phyloP scores from a whole-genome alignment of 1,140 invertebrate genomes.

The Odontomachus brunneus region DNA sequence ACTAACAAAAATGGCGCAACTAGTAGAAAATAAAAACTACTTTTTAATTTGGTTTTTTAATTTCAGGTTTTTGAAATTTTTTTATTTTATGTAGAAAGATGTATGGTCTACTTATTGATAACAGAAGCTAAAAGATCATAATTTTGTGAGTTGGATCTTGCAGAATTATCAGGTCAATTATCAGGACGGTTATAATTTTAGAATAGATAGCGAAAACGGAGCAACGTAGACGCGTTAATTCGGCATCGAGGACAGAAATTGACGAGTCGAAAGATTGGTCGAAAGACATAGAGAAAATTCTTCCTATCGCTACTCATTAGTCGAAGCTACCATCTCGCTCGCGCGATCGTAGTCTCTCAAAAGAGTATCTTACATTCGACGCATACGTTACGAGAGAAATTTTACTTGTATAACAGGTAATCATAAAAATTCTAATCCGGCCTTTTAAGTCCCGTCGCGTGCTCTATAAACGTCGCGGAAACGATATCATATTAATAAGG shows the following conservation, averaged over 20 bases:
- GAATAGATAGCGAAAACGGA: slow-evolving; percentile 64
- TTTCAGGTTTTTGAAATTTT: too few species aligned
- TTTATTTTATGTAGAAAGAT: too few species aligned
- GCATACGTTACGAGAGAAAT: slow-evolving; percentile 22
- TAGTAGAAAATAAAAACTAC: too few species aligned
- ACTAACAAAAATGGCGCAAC: too few species aligned
- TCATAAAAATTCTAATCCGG: slow-evolving; percentile 39
- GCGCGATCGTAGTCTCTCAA: slow-evolving; percentile 1
- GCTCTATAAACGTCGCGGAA: slow-evolving; percentile 27
- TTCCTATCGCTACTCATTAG: slow-evolving; percentile 12
- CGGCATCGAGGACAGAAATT: slow-evolving; percentile 61
- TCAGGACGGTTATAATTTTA: slow-evolving; percentile 65
- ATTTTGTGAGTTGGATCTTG: too few species aligned
- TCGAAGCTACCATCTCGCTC: not conserved
- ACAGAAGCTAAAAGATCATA: too few species aligned
- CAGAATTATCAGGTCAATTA: too few species aligned
- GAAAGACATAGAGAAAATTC: slow-evolving; percentile 47
- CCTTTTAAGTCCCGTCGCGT: not conserved
- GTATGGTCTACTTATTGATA: too few species aligned
- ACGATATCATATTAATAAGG: not conserved
- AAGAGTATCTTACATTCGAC: not conserved
- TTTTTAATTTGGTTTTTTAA: too few species aligned
- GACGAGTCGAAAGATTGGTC: slow-evolving; percentile 66
- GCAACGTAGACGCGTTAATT: slow-evolving; percentile 54
- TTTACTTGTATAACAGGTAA: not conserved